Conservation (phyloP, 92 coral and sea anemone species). For the Phenganax stokvisi region DNA sequence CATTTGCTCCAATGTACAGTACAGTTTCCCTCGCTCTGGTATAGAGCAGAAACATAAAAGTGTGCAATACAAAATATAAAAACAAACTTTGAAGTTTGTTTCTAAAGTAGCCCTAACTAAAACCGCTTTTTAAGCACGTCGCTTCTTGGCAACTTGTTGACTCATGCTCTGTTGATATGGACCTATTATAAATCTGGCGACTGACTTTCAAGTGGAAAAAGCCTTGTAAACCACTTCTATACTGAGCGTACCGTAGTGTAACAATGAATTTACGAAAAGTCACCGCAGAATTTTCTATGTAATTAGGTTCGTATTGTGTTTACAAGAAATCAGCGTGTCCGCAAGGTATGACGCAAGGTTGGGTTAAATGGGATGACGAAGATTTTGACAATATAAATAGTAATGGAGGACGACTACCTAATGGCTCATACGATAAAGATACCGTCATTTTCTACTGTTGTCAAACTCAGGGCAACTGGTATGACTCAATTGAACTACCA, state of each 20-base stretch:
- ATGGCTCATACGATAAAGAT: constrained; percentile 13
- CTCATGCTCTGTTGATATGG: no score
- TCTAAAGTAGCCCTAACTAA: no score
- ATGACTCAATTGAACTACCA: constrained; percentile 22
- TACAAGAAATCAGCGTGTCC: constrained; percentile 24
- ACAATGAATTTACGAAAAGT: not conserved
- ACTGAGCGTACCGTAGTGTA: not conserved
- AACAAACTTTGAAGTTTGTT: no score
- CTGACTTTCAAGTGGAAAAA: no score
- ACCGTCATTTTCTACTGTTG: constrained; percentile 15
- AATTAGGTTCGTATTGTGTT: constrained; percentile 28
- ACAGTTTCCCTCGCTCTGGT: not conserved
- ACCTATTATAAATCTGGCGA: no score
- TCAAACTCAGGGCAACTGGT: constrained; percentile 18
- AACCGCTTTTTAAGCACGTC: no score
- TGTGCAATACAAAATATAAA: no score
- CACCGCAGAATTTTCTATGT: not conserved
- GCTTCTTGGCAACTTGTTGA: no score
- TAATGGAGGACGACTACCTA: constrained; percentile 9
- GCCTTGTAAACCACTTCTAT: not conserved
- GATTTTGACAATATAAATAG: not conserved
- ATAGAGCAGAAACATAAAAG: not conserved
- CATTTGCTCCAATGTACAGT: not conserved
- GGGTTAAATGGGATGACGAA: constrained; percentile 30
- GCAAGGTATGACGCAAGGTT: not conserved